These are phyloP conservation scores for Halocynthia aurantium DNA, from an alignment of 23 tunicate species.

Conservation along the genomic window DNA sequence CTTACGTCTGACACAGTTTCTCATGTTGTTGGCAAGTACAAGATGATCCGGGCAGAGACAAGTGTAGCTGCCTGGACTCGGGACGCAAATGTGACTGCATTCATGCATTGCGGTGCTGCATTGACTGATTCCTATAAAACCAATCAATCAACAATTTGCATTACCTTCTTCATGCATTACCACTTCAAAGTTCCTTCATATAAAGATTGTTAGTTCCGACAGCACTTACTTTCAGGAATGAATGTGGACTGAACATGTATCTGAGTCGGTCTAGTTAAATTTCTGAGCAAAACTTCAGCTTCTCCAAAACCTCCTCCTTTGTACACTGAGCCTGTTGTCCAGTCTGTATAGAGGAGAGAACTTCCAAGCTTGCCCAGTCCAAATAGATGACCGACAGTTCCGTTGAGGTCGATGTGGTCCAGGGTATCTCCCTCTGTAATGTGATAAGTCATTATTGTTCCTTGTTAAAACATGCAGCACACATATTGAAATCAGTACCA, in stretches of 20 bases:
- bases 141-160: too few relatives aligned
- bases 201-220: too few relatives aligned
- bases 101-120: slow-evolving; percentile 27
- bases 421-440: slow-evolving; percentile 35
- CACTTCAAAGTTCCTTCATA: neutral
- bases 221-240: slow-evolving; percentile 28
- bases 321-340: slow-evolving; percentile 39
- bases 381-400: slow-evolving; percentile 53
- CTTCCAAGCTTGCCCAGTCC: slow-evolving; percentile 49
- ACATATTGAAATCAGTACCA: too few relatives aligned
- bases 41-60: slow-evolving; percentile 76
- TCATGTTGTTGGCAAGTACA: slow-evolving; percentile 39
- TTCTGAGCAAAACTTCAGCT: slow-evolving; percentile 29
- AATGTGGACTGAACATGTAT: slow-evolving; percentile 43
- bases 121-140: slow-evolving; percentile 7
- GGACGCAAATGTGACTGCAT: slow-evolving; percentile 84
- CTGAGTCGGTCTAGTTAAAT: slow-evolving; percentile 78
- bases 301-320: slow-evolving; percentile 6
- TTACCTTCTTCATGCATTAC: neutral
- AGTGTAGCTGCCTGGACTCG: slow-evolving; percentile 20
- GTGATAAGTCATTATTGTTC: neutral
- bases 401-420: slow-evolving; percentile 34
- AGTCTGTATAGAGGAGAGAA: slow-evolving; percentile 42
- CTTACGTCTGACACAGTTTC: slow-evolving; percentile 70
- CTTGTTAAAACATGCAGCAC: neutral